Percentiles rank a stretch among this genome's conserved stretches.
Conservation (phyloP, 1,140 invertebrate genomes). For the Cotesia glomerata region DNA sequence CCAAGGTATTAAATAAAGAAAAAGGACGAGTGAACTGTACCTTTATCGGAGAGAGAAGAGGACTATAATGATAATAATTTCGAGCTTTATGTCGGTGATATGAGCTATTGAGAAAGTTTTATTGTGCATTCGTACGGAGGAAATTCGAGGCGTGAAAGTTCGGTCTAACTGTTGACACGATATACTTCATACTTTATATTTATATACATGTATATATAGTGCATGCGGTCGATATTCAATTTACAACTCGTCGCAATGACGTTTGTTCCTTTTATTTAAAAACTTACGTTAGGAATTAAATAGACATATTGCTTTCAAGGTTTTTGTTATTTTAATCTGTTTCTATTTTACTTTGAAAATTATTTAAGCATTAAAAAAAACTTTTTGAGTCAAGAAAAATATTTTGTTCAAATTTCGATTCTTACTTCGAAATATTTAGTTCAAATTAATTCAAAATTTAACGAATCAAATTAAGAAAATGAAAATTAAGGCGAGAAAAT, state of each 20-base stretch:
- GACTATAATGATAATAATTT: neutral
- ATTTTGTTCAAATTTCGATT: too few relatives aligned
- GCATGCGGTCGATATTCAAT: conserved; percentile 59
- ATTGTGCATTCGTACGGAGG: neutral
- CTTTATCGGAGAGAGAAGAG: too few relatives aligned
- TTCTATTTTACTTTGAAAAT: too few relatives aligned
- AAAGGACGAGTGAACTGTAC: neutral
- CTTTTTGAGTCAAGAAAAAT: neutral
- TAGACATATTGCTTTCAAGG: too few relatives aligned
- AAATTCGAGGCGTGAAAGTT: conserved; percentile 18
- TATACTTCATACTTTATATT: conserved; percentile 28
- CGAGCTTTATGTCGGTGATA: neutral
- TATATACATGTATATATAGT: neutral
- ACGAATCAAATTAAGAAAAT: too few relatives aligned
- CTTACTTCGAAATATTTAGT: neutral
- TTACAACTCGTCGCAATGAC: conserved; percentile 59
- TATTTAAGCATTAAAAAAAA: neutral
- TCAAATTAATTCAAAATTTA: too few relatives aligned
- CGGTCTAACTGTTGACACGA: conserved; percentile 48
- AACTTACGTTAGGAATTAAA: conserved; percentile 15
- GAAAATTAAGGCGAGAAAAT: too few relatives aligned
- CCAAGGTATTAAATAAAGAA: neutral
- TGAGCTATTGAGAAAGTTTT: conserved; percentile 13
- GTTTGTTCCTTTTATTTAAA: conserved; percentile 42
- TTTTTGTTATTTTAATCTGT: too few relatives aligned